phyloP scores from a whole-genome alignment of 1,140 invertebrate species.

The Drosophila suzukii region DNA sequence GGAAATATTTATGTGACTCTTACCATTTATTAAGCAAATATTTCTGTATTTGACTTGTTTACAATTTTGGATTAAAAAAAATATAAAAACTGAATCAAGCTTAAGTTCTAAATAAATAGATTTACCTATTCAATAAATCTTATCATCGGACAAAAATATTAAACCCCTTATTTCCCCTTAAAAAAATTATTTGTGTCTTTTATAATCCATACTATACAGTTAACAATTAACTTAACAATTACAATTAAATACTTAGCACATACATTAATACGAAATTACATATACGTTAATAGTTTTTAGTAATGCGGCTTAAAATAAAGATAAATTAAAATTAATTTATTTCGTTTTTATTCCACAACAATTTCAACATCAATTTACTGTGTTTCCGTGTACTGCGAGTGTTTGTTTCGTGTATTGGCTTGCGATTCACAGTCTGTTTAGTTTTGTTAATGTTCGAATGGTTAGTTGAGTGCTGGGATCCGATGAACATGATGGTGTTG shows the following conservation, averaged over 20 bases:
- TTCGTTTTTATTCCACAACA: conserved; percentile 42
- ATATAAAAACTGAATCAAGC: not conserved
- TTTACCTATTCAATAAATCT: not conserved
- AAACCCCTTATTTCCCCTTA: not conserved
- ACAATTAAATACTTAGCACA: conserved; percentile 66
- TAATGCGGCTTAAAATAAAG: conserved; percentile 54
- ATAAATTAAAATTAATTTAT: conserved; percentile 46
- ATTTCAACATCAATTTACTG: conserved; percentile 60
- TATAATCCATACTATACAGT: conserved; percentile 30
- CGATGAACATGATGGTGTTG: conserved; percentile 33
- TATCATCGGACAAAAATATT: no score
- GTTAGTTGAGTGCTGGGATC: conserved; percentile 30
- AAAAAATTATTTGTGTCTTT: not conserved
- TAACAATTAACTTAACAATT: conserved; percentile 59
- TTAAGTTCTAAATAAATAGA: not conserved
- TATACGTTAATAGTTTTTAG: conserved; percentile 43
- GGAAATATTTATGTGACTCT: no score
- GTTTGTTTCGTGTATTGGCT: conserved; percentile 4
- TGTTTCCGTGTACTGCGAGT: conserved; percentile 39
- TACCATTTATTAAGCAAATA: not conserved
- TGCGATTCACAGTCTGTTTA: conserved; percentile 23
- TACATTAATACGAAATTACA: conserved; percentile 59
- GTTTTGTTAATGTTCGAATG: conserved; percentile 22
- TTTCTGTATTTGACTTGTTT: not conserved
- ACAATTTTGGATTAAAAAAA: not conserved